Evolutionary conservation across 2,888 invertebrate genomes (phyloP).

Genomic region (Ellobium chinense): DNA sequence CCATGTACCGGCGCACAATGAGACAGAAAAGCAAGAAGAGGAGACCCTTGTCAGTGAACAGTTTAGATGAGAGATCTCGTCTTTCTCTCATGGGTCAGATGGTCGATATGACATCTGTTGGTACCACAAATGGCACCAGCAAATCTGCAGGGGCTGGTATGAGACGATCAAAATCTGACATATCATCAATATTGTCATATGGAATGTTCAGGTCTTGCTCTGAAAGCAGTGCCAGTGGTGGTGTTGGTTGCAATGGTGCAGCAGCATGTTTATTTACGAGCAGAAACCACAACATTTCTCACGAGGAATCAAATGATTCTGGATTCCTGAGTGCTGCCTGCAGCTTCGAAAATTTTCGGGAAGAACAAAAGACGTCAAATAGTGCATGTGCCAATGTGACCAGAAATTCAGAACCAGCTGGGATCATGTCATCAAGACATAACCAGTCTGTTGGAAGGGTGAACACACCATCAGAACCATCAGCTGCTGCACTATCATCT

Average conservation of each 20-base stretch:
- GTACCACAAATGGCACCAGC: not conserved
- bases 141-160: not conserved
- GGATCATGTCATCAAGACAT: not conserved
- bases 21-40: slow-evolving; percentile 41
- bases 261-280: not conserved
- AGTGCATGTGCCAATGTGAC: not conserved
- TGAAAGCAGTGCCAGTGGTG: not conserved
- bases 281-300: not conserved
- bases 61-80: slow-evolving; percentile 36
- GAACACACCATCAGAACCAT: not conserved
- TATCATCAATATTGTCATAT: slow-evolving; percentile 3
- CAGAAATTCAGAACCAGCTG: not conserved
- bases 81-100: slow-evolving; percentile 37
- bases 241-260: not conserved
- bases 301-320: slow-evolving; percentile 28
- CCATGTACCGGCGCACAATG: slow-evolving; percentile 38
- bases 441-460: not conserved
- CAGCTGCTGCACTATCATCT: not conserved
- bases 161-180: slow-evolving; percentile 22
- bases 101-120: slow-evolving; percentile 30
- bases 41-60: slow-evolving; percentile 32
- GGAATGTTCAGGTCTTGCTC: slow-evolving; percentile 19
- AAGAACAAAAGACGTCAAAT: slow-evolving; percentile 2
- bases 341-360: slow-evolving; percentile 24
- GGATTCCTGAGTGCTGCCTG: slow-evolving; percentile 16